These are phyloP conservation scores for Diachrysia chrysitis DNA, from an alignment of 2,888 invertebrate genomes.

Conservation along the genomic window DNA sequence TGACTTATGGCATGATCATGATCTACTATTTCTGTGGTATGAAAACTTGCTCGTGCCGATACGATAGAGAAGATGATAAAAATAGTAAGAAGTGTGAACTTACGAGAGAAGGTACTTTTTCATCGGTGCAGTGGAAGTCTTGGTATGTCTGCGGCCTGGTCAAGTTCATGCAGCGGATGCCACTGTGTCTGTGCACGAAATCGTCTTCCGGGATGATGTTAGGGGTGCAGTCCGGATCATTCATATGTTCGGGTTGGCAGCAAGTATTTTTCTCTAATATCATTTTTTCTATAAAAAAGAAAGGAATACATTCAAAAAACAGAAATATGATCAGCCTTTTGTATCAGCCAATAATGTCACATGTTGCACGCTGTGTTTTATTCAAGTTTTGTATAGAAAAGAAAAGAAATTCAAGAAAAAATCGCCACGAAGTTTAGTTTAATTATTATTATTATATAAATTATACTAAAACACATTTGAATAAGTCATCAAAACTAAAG, in stretches of 20 bases:
- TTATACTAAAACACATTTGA: too few species aligned
- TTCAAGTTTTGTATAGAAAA: too few species aligned
- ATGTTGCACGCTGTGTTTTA: too few species aligned
- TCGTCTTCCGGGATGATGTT: conserved; percentile 60
- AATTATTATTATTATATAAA: too few species aligned
- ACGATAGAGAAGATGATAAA: background rate
- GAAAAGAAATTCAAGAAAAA: too few species aligned
- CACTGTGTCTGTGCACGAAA: conserved; percentile 61
- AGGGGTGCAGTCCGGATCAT: conserved; percentile 56
- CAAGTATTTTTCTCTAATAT: conserved; percentile 56
- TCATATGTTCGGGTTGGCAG: conserved; percentile 55
- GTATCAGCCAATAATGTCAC: too few species aligned
- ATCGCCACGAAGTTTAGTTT: too few species aligned
- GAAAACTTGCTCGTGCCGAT: background rate
- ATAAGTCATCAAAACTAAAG: too few species aligned
- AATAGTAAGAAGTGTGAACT: background rate
- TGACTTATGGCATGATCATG: too few species aligned
- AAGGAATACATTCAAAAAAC: too few species aligned
- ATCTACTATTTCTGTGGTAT: too few species aligned
- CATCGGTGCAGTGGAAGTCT: conserved; percentile 57
- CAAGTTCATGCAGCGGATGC: conserved; percentile 62
- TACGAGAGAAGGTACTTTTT: conserved; percentile 49
- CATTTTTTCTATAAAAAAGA: conserved; percentile 63
- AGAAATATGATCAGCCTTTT: too few species aligned
- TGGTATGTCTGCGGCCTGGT: conserved; percentile 65